Base-by-base conservation (phyloP, 1,140 invertebrate species). In the Agraylea sexmaculata region DNA sequence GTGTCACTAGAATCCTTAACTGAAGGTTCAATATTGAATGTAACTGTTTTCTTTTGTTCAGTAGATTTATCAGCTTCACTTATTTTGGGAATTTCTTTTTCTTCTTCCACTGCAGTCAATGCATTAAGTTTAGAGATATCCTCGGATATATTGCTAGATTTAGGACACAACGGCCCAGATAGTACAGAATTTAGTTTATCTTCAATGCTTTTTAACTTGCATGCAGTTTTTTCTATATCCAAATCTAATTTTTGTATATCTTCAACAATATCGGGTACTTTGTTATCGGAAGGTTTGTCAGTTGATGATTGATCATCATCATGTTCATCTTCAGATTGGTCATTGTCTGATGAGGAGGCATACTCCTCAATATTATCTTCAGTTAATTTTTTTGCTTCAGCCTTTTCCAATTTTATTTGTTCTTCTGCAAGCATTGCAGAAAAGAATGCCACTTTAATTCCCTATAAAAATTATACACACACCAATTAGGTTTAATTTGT, bases 381-480 rank as follows among this genome's bases (percentile, higher is more conserved):
- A 29, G 51, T 51, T 40, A 52, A 52, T 25, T 59, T 53, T 49
- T 64, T 57, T 12, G 58, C 55, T 47, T 64, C 56, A 43, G 59
- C 59, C 38, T 62, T 60, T 40, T 68, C 60, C 47, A 68, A 66
- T 43, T 58, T 47, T 53, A 46, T 55, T 52, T 53, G 57, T 49
- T 80, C 73, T 29, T 69, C 66, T 16, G 70, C 73, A 29, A 69
- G 40, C 3, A 67, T 62, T 2, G 88, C 88, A 11, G 87, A 94
- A 62, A 87, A 96, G 58, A 95, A 96, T 4, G 79, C 78, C 2
- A 81, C 75, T 23, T 59, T 63, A 4, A 91, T 64, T 20, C 73
- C 69, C 43, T 50, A 18, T 29, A 40, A 49, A 31, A 3, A n/a
- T n/a, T n/a, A n/a, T n/a, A n/a, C n/a, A n/a, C n/a, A n/a, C n/a